phyloP scores from a whole-genome alignment of 2,113 vertebrate genomes.

The Psilopsiagon aurifrons region DNA sequence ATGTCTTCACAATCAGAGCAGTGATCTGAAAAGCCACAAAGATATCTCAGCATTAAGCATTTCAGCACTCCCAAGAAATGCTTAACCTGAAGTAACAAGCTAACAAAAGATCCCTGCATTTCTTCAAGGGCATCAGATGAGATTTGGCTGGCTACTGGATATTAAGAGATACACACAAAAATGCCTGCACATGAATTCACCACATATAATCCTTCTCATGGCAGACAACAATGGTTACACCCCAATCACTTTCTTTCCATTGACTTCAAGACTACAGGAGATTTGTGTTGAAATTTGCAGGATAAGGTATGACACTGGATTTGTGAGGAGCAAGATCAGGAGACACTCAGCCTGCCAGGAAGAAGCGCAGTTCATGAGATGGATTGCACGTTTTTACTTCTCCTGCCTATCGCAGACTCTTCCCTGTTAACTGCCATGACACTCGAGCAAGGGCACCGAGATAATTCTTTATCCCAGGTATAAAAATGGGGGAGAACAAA shows the following conservation, averaged over 20 bases:
- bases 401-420: not conserved
- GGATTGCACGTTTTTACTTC: not conserved
- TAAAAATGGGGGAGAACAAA: conserved; percentile 24
- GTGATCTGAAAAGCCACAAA: not conserved
- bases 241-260: not conserved
- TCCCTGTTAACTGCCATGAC: not conserved
- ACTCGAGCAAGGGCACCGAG: conserved; percentile 7
- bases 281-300: not conserved
- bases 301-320: not conserved
- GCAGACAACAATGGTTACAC: not conserved
- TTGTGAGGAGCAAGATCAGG: not conserved
- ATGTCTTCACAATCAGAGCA: not conserved
- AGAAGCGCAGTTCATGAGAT: not conserved
- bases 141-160: not conserved
- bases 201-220: not conserved
- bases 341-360: not conserved
- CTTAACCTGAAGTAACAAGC: not conserved
- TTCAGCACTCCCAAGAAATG: not conserved
- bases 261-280: not conserved
- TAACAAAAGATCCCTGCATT: not conserved
- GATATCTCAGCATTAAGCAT: not conserved
- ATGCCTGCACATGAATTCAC: not conserved
- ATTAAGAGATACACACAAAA: not conserved
- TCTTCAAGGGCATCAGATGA: not conserved
- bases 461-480: conserved; percentile 18